Evolutionary conservation across 2,888 invertebrate species (phyloP), one percentile per base, ranked within the genome.

Genomic region (Therioaphis trifolii): DNA sequence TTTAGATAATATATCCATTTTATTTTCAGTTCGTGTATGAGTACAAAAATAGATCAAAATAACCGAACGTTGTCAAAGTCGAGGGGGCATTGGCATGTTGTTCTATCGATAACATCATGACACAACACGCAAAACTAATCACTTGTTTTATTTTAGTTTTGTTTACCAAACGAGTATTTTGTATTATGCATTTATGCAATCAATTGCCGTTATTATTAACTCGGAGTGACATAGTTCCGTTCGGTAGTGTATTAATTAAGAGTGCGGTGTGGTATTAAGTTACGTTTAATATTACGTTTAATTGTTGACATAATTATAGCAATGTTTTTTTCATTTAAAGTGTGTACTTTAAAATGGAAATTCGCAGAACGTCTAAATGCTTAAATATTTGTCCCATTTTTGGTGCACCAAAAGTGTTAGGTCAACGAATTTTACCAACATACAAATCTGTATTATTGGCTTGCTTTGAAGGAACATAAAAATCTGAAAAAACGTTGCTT

Each of bases 381-480:
- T 52, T 52, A 52, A 52, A 15, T 52, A 7, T 52, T 52, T 52
- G 52, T 52, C 52, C 18, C 7, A 52, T 52, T 52, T n/a, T 52
- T 52, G 52, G 52, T 52, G 52, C n/a, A 18, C 52, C 52, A 52
- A 18, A 52, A 52, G 52, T 15, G 52, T n/a, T 52, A 52, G n/a
- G n/a, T n/a, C n/a, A 52, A 52, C 12, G 7, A 52, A 52, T 52
- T 52, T 52, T 52, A 52, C 61, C 21, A 24, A 85, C 86, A 84
- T 86, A 87, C 86, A 4, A 66, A 43, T 4, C 18, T 35, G 68
- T 35, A n/a, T 68, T 68, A 43, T 40, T n/a, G 68, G 35, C n/a
- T 43, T 29, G 68, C 35, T 43, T 68, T 15, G 68, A 68, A 43
- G 68, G 29, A 43, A n/a, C n/a, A 43, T 68, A 4, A n/a, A 35